phyloP scores from a whole-genome alignment of 2,113 vertebrate genomes.

The Scophthalmus maximus region DNA sequence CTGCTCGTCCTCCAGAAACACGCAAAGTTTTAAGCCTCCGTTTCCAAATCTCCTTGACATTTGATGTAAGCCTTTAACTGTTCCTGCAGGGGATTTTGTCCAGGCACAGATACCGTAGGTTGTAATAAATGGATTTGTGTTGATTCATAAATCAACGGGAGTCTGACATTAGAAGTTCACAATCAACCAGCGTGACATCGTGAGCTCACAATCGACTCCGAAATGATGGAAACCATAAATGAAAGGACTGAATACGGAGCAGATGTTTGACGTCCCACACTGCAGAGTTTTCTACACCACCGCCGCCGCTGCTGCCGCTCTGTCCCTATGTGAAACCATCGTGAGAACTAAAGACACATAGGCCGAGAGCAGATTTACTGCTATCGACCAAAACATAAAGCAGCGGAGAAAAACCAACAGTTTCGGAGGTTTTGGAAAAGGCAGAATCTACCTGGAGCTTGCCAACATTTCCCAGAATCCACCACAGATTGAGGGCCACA shows the following conservation, averaged over 20 bases:
- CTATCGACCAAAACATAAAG: conserved; percentile 1
- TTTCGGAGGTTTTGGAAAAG: background rate
- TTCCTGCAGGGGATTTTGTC: conserved; percentile 57
- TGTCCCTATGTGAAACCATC: background rate
- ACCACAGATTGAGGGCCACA: background rate
- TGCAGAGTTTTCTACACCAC: background rate
- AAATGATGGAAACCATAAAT: conserved; percentile 39
- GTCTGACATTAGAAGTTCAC: conserved; percentile 58
- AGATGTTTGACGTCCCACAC: conserved; percentile 34
- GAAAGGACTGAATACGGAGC: conserved; percentile 29
- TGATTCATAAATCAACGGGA: conserved; percentile 50
- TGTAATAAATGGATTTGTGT: conserved; percentile 64
- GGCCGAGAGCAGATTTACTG: background rate
- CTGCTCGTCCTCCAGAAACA: conserved; percentile 22
- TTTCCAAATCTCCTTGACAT: conserved; percentile 71
- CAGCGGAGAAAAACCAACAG: background rate
- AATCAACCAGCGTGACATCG: conserved; percentile 49
- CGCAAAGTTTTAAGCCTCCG: conserved; percentile 38
- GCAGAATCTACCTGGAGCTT: background rate
- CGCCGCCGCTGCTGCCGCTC: background rate
- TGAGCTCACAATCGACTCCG: conserved; percentile 30
- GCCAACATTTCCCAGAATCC: conserved; percentile 24
- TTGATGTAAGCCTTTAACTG: conserved; percentile 67
- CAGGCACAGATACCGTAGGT: conserved; percentile 58
- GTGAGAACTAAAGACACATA: background rate